A percentile compares a stretch with the other conserved stretches of the same genome.
Conservation (phyloP, 1,140 invertebrate species). For the Platyscapa corneri region DNA sequence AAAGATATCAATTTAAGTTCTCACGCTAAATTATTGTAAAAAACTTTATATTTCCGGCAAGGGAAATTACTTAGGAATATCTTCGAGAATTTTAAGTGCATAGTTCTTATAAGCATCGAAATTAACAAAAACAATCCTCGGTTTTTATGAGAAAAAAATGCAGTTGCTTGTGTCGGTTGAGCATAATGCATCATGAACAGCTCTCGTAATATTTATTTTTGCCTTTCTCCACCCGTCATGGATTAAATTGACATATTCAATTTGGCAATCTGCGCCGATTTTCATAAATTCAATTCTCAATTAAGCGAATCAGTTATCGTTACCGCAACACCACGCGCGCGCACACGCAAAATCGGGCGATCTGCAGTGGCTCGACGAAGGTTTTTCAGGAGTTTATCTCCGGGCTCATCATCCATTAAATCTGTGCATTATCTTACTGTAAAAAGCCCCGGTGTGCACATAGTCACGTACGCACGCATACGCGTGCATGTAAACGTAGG, state of each 20-base stretch:
- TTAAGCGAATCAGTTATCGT: not conserved
- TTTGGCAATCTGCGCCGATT: not conserved
- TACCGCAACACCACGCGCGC: not conserved
- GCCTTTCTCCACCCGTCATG: not conserved
- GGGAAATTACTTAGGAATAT: not conserved
- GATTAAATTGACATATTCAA: not conserved
- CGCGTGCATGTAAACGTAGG: not conserved
- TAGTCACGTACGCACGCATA: not conserved
- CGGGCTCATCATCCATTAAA: constrained; percentile 35
- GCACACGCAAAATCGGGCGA: not conserved
- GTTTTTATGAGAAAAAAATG: too few species aligned
- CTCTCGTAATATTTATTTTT: not conserved
- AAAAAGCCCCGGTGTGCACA: constrained; percentile 11
- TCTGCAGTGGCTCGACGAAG: not conserved
- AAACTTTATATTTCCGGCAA: not conserved
- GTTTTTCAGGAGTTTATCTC: constrained; percentile 42
- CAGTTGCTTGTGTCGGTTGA: too few species aligned
- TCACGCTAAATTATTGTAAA: not conserved
- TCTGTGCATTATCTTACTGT: constrained; percentile 35
- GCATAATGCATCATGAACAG: not conserved
- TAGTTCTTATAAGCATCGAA: too few species aligned
- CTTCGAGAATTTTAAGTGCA: not conserved
- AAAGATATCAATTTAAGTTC: not conserved
- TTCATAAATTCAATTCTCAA: not conserved
- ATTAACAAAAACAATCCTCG: too few species aligned